phyloP scores from a whole-genome alignment of 2,888 invertebrate species.

The Trissolcus japonicus region DNA sequence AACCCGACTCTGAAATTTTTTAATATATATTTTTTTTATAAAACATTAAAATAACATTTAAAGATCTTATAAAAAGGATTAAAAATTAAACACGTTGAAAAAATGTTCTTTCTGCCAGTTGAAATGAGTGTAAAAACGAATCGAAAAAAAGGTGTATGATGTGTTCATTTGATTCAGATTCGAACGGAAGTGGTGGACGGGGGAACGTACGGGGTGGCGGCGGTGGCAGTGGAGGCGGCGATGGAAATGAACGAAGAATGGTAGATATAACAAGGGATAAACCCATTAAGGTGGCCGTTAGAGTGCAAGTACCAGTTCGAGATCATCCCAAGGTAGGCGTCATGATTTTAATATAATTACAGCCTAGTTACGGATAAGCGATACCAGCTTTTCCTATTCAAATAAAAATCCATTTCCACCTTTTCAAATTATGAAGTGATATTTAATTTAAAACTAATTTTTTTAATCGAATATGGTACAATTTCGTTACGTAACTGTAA shows the following conservation, averaged over 20 bases:
- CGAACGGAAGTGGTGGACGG: conserved; percentile 62
- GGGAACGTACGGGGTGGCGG: conserved; percentile 60
- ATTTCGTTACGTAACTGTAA: no score
- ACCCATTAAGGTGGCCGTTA: conserved; percentile 90
- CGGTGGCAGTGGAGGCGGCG: conserved; percentile 66
- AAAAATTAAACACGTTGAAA: no score
- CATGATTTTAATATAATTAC: conserved; percentile 8
- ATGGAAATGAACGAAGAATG: conserved; percentile 82
- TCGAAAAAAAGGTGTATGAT: no score
- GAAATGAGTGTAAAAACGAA: no score
- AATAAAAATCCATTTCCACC: no score
- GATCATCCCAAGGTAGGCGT: conserved; percentile 88
- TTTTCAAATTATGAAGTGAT: no score
- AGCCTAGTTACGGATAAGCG: conserved; percentile 4
- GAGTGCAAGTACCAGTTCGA: conserved; percentile 89
- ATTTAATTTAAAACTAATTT: no score
- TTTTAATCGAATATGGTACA: no score
- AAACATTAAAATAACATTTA: no score
- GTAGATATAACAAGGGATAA: conserved; percentile 91
- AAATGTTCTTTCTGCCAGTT: not conserved
- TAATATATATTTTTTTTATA: no score
- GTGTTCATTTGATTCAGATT: conserved; percentile 62
- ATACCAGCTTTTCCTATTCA: not conserved
- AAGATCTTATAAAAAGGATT: no score
- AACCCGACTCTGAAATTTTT: not conserved